phyloP scores from a whole-genome alignment of 2,797 vertebrate species.

The Graptemys geographica region DNA sequence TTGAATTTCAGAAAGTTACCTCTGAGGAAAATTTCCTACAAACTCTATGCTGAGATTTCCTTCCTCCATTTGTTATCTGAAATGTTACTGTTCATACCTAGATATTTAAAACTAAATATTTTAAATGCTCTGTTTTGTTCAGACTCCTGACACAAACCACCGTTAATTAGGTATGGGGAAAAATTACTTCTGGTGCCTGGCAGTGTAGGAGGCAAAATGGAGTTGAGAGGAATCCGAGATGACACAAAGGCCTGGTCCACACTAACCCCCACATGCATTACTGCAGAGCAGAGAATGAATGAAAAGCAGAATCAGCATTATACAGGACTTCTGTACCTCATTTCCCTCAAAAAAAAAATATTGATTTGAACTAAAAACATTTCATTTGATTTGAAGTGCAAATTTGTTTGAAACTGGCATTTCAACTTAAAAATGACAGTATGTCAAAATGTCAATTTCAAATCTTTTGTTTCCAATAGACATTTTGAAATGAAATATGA shows the following conservation, averaged over 20 bases:
- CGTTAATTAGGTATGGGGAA: background rate
- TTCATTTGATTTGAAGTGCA: too few relatives aligned
- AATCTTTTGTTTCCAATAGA: background rate
- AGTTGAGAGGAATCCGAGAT: background rate
- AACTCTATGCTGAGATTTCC: background rate
- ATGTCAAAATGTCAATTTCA: background rate
- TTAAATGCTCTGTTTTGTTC: background rate
- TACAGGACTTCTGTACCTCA: background rate
- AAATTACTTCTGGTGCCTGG: background rate
- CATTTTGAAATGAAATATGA: too few relatives aligned
- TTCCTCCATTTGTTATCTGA: background rate
- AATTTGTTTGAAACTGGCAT: background rate
- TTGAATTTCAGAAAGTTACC: background rate
- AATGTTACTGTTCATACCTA: background rate
- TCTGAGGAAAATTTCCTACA: background rate
- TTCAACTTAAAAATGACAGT: background rate
- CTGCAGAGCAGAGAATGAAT: background rate
- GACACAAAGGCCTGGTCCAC: background rate
- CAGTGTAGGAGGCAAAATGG: background rate
- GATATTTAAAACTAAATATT: background rate
- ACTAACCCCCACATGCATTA: too few relatives aligned
- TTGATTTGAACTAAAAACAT: too few relatives aligned
- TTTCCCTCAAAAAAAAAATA: background rate
- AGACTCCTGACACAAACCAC: background rate
- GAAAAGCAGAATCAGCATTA: background rate